Evolutionary conservation across 2,888 invertebrate species (phyloP), one percentile per base, ranked within the genome.

Genomic region (Diarsia mendica): DNA sequence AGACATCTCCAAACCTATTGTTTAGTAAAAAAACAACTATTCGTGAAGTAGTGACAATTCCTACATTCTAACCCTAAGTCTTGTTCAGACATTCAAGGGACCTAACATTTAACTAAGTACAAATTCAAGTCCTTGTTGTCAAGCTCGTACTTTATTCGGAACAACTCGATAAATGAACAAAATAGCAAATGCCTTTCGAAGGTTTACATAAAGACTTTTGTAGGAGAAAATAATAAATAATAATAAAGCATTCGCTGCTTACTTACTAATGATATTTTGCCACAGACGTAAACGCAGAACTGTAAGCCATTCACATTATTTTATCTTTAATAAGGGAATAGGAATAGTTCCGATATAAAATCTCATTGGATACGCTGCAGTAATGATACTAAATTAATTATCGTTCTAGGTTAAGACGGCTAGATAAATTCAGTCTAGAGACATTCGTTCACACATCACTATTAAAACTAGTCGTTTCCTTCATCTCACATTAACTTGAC

Each of bases 101-200:
- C 46, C 68, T 33, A 44, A 79, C 63, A 46, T 28, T 39, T 69
- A 39, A 39, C 39, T 63, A 28, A 51, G 55, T 65, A 61, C 70
- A 53, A 33, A 72, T 72, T 77, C 28, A n/a, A 67, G 53, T 33
- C 39, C 70, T 73, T 71, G 67, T 83, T 63, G 8, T 46, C 23
- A 63, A 58, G 9, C 33, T 78, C 9, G 20, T 55, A 63, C 33
- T 77, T 77, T 66, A 65, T 64, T 70, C 46, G 3, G 39, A 39
- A 68, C 68, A 67, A 76, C 53, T 69, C 20, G 9, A 53, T 49
- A 51, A 51, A 58, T 28, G 3, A 13, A 33, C 51, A 8, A 33
- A 74, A 64, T 5, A 23, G 44, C 28, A 51, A 61, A 61, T 48
- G 48, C 2, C 4, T 23, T n/a, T 23, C 13, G 8, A 9, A 60